These are phyloP conservation scores for Drosophila sordidula DNA, from an alignment of 2,888 invertebrate species.

Conservation along the genomic window DNA sequence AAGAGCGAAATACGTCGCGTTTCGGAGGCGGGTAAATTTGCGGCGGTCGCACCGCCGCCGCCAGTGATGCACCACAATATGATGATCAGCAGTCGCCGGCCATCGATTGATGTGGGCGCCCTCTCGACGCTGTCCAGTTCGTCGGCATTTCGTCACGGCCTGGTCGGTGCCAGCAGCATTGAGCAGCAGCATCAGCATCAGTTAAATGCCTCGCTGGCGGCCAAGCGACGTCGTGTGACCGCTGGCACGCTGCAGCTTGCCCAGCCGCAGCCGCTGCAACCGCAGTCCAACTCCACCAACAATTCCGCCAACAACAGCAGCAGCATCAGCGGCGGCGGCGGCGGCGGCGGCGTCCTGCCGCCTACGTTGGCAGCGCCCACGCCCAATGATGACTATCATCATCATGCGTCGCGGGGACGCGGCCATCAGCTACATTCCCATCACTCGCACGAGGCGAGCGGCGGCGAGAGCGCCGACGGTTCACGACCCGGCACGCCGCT, in stretches of 20 bases:
- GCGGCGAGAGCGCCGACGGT: slow-evolving; percentile 88
- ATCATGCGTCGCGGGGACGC: slow-evolving; percentile 85
- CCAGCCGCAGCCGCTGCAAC: slow-evolving; percentile 51
- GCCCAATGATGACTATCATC: slow-evolving; percentile 83
- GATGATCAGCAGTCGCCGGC: slow-evolving; percentile 85
- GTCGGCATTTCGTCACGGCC: slow-evolving; percentile 72
- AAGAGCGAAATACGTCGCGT: slow-evolving; percentile 86
- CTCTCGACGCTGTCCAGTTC: slow-evolving; percentile 68
- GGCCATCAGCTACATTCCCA: slow-evolving; percentile 86
- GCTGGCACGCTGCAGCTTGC: slow-evolving; percentile 51
- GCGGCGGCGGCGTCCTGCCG: slow-evolving; percentile 25
- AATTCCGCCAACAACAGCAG: slow-evolving; percentile 1
- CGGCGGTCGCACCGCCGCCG: slow-evolving; percentile 65
- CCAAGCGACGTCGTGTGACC: slow-evolving; percentile 87
- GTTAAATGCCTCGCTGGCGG: slow-evolving; percentile 83
- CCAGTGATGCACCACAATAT: slow-evolving; percentile 67
- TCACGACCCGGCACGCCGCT: slow-evolving; percentile 94
- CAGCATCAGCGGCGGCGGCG: slow-evolving; percentile 46
- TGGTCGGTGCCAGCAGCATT: slow-evolving; percentile 74
- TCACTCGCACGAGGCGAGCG: slow-evolving; percentile 86
- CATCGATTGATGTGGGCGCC: slow-evolving; percentile 86
- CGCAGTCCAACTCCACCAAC: slow-evolving; percentile 23
- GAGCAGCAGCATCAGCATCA: slow-evolving; percentile 67
- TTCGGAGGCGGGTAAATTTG: slow-evolving; percentile 84
- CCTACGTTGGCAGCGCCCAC: slow-evolving; percentile 54